Evolutionary conservation across 2,797 vertebrate species (phyloP), one percentile per base, ranked within the genome.

Genomic region (Galago senegalensis): DNA sequence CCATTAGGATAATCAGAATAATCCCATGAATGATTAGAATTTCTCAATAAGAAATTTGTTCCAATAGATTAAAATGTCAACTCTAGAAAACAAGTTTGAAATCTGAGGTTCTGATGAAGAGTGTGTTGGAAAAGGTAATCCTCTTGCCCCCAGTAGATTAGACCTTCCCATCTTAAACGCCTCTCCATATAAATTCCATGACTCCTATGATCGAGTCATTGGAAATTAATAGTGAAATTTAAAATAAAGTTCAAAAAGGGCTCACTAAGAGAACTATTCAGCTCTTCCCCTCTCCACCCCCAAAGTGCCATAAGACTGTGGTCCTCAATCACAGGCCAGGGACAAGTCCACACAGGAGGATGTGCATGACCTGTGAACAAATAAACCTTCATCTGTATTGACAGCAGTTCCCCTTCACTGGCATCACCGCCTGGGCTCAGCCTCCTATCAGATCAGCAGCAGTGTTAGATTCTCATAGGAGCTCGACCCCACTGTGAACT

Each of bases 1-100:
- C 83, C n/a, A 67, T 0, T 60, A n/a, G 29, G 16, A 43, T 40
- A 95, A 92, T 86, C n/a, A 83, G 65, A 96, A 96, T 53, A 87
- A 13, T 49, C 37, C 49, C 40, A 73, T 16, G 13, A 95, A 73
- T 49, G 12, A 49, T 49, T 95, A 81, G 16, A 2, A 65, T 83
- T 75, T 93, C 43, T 87, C 2, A 92, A 76, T 63, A 16, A 95
- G 23, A 94, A 86, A 95, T 13, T n/a, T 77, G 81, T 93, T 18
- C 10, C 58, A 72, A 95, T 29, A 25, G 13, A 85, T 43, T 89
- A 72, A 94, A 9, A 82, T 72, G 83, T 34, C 65, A 75, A 83
- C 67, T 17, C 60, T 25, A 83, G 18, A 65, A 13, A 67, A 93
- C 93, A 79, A 27, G 0, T 65, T 93, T 75, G 65, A 77, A 69